Evolutionary conservation across 2,113 vertebrate genomes (phyloP).

Genomic region (Cyprinus carpio): DNA sequence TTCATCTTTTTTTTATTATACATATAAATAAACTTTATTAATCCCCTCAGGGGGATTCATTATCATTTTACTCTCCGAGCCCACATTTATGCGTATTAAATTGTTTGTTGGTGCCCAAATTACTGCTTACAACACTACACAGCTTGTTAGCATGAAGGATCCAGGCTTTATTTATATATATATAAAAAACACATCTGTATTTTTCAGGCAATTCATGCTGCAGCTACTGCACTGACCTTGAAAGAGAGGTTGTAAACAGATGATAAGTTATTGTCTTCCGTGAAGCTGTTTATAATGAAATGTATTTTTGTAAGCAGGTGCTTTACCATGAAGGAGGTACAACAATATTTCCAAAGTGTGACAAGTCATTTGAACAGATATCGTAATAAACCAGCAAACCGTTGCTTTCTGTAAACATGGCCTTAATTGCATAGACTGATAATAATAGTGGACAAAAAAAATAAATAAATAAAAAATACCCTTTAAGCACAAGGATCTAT

Average conservation of each 20-base stretch:
- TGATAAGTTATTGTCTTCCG: constrained; percentile 9
- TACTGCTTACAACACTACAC: background rate
- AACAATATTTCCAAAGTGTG: constrained; percentile 3
- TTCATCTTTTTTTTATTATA: background rate
- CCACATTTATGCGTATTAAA: background rate
- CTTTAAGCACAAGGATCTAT: background rate
- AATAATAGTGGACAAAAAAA: background rate
- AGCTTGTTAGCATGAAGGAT: background rate
- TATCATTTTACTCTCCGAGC: background rate
- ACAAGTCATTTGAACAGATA: constrained; percentile 1
- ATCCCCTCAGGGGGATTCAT: background rate
- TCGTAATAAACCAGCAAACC: constrained; percentile 14
- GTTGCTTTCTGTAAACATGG: background rate
- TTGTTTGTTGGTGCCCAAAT: background rate
- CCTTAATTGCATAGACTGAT: background rate
- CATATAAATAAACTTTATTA: background rate
- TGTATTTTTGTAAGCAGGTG: background rate
- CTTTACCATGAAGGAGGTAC: background rate
- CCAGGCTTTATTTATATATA: background rate
- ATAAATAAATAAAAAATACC: too few species aligned
- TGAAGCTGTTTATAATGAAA: constrained; percentile 17
- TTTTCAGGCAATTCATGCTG: background rate
- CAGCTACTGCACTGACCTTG: background rate
- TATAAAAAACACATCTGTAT: background rate
- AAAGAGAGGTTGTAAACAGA: background rate